Evolutionary conservation across 2,113 vertebrate genomes (phyloP).

Genomic region (Benitochromis conjunctus): DNA sequence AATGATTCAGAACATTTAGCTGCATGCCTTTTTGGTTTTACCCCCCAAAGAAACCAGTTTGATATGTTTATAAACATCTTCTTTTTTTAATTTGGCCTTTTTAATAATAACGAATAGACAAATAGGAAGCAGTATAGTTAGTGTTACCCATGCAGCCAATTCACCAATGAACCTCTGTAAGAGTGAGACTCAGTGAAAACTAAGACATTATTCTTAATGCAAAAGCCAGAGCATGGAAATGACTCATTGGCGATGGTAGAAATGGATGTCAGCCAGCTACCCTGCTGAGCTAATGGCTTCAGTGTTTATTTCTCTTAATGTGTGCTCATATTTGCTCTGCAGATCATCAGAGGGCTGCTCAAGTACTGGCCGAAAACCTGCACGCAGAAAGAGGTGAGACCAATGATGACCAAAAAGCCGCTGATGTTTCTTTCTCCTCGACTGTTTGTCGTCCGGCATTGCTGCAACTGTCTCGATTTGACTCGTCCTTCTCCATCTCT

Average conservation of each 20-base stretch:
- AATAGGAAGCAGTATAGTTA: background rate
- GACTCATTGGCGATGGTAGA: background rate
- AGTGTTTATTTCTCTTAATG: background rate
- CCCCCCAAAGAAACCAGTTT: background rate
- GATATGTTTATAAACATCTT: background rate
- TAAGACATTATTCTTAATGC: background rate
- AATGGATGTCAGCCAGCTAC: background rate
- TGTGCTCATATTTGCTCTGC: slow-evolving; percentile 4
- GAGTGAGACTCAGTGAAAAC: background rate
- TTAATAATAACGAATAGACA: background rate
- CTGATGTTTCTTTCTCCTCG: background rate
- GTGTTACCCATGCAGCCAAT: background rate
- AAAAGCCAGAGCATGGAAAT: background rate
- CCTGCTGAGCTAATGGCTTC: background rate
- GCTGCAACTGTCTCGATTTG: background rate
- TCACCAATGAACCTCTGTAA: background rate
- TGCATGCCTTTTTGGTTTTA: background rate
- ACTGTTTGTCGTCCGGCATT: background rate
- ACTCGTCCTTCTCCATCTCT: background rate
- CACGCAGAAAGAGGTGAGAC: slow-evolving; percentile 89
- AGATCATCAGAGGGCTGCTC: slow-evolving; percentile 89
- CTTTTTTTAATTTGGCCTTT: background rate
- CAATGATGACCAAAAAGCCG: background rate
- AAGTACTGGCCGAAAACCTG: slow-evolving; percentile 96
- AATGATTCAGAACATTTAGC: background rate